Evolutionary conservation across 1,140 invertebrate species (phyloP), one percentile per base, ranked within the genome.

Genomic region (Eumeta japonica): DNA sequence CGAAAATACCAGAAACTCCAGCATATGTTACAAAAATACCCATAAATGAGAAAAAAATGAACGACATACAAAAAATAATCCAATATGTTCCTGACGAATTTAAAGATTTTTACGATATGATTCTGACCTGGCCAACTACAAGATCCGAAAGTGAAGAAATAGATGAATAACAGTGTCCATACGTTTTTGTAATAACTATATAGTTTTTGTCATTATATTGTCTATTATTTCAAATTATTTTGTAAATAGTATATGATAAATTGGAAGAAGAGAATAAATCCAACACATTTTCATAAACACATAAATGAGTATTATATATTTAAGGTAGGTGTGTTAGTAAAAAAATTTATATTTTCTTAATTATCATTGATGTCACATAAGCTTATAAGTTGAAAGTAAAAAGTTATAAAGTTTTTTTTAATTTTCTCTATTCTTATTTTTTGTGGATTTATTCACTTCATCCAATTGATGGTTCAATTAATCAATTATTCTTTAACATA

Each of bases 41-140:
- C 20, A 24, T 35, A 10, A 10, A 35, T 18, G 9, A 35, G 16
- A 19, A 35, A 11, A 13, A 20, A 35, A 35, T 35, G 12, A 35
- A 11, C 34, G 10, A 35, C 18, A 35, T 10, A 7, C 5, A 24
- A 24, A 24, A 24, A 24, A 24, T 24, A 24, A 24, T n/a, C 20
- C 20, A 24, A 24, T 24, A 24, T n/a, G n/a, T 24, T 24, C 20
- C 20, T n/a, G 20, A 24, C 5, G 20, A 24, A 24, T 24, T 24
- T n/a, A 24, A 24, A 24, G 20, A 24, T 24, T 24, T 24, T 5
- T 24, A 24, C 20, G n/a, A 24, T 24, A 24, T 24, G 5, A 24
- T 24, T 24, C 20, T 24, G 20, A n/a, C 20, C n/a, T 24, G 20
- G 20, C 20, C 20, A 24, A 24, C 20, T 24, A 24, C 20, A 24